phyloP scores from a whole-genome alignment of 1,140 invertebrate genomes.

The Panulirus ornatus region DNA sequence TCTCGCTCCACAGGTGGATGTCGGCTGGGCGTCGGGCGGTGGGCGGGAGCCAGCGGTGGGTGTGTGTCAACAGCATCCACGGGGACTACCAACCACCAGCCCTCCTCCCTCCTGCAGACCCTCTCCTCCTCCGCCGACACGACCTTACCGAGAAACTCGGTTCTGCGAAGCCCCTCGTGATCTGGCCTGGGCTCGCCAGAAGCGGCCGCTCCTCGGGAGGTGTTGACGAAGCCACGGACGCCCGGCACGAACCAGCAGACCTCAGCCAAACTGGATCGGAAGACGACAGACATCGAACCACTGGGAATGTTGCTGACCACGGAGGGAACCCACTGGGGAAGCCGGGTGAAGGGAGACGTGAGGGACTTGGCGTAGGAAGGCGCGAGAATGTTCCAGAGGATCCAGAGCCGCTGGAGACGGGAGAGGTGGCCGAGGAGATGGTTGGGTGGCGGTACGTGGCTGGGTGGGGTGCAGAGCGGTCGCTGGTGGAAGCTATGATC shows the following conservation, averaged over 20 bases:
- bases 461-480: conserved; percentile 34
- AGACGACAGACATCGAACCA: no score
- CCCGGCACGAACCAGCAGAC: no score
- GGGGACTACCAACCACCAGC: not conserved
- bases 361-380: not conserved
- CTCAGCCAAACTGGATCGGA: no score
- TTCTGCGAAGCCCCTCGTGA: no score
- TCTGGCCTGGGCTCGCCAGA: no score
- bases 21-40: not conserved
- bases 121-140: not conserved
- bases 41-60: not conserved
- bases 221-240: no score
- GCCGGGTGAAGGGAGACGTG: not conserved
- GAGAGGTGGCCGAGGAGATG: not conserved
- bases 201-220: no score
- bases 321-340: no score
- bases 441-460: conserved; percentile 2
- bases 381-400: no score
- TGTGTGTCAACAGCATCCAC: conserved; percentile 11
- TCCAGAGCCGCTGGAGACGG: no score
- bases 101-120: not conserved
- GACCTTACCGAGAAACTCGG: no score
- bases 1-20: conserved; percentile 7
- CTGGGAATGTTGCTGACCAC: no score
- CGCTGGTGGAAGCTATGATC: conserved; percentile 46